A percentile compares a stretch with the other conserved stretches of the same genome.
These are phyloP conservation scores for Macroglossus sobrinus DNA, from an alignment of 2,113 vertebrate species.

Conservation along the genomic window DNA sequence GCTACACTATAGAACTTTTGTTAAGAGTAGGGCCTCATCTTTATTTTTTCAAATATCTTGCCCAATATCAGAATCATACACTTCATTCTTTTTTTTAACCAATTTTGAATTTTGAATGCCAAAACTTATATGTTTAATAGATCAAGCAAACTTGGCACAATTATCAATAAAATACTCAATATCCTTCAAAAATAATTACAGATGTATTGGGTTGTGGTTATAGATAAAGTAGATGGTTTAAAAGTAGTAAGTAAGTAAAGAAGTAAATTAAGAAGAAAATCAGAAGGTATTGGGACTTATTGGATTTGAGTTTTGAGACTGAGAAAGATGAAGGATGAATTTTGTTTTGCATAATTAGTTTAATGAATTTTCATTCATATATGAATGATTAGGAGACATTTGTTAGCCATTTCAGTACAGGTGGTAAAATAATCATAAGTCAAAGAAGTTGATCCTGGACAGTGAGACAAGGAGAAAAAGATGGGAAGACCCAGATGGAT, in stretches of 20 bases:
- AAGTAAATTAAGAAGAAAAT: neutral
- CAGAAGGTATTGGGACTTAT: neutral
- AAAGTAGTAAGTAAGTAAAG: neutral
- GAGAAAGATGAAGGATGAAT: neutral
- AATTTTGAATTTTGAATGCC: neutral
- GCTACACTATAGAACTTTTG: neutral
- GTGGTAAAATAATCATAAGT: neutral
- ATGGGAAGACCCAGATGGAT: accelerated
- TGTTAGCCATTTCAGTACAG: neutral
- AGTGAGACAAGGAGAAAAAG: neutral
- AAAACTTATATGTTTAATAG: neutral
- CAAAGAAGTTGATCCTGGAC: neutral
- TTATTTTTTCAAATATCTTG: neutral
- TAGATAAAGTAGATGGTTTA: neutral
- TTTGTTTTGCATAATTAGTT: neutral
- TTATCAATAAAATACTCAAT: neutral
- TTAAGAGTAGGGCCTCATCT: neutral
- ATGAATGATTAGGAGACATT: neutral
- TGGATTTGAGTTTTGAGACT: neutral
- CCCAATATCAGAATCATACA: neutral
- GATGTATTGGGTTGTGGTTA: neutral
- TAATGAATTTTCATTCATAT: neutral
- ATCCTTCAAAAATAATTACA: neutral
- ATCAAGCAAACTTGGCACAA: neutral
- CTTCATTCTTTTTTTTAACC: neutral